These are phyloP conservation scores for Selenia dentaria DNA, from an alignment of 2,888 invertebrate species.

Conservation along the genomic window DNA sequence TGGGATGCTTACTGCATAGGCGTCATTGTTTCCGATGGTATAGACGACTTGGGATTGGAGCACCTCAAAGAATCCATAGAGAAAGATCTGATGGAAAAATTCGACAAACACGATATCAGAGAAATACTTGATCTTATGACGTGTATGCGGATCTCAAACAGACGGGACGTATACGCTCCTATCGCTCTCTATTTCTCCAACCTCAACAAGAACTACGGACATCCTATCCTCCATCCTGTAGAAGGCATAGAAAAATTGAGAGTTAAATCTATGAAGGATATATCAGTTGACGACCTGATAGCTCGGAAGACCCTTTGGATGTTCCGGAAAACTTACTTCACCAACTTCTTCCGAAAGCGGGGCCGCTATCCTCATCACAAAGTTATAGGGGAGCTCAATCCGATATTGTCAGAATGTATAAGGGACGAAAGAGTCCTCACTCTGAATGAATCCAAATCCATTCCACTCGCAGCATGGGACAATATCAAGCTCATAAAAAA, in stretches of 20 bases:
- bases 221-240: not conserved
- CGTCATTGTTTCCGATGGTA: too few species aligned
- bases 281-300: not conserved
- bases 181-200: not conserved
- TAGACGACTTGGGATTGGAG: too few species aligned
- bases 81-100: too few species aligned
- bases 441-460: not conserved
- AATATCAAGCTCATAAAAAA: not conserved
- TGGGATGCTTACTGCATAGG: too few species aligned
- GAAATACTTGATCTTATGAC: too few species aligned
- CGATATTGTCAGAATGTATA: not conserved
- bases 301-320: not conserved
- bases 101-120: too few species aligned
- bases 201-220: conserved; percentile 1
- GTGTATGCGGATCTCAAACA: too few species aligned
- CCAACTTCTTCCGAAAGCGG: not conserved
- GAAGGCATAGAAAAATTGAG: not conserved
- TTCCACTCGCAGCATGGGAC: not conserved
- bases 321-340: not conserved
- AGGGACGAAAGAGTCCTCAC: not conserved
- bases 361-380: not conserved
- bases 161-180: not conserved
- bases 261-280: not conserved
- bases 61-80: too few species aligned
- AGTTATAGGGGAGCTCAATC: not conserved